phyloP scores from a whole-genome alignment of 2,797 vertebrate genomes.

The Fistularia tabacaria region DNA sequence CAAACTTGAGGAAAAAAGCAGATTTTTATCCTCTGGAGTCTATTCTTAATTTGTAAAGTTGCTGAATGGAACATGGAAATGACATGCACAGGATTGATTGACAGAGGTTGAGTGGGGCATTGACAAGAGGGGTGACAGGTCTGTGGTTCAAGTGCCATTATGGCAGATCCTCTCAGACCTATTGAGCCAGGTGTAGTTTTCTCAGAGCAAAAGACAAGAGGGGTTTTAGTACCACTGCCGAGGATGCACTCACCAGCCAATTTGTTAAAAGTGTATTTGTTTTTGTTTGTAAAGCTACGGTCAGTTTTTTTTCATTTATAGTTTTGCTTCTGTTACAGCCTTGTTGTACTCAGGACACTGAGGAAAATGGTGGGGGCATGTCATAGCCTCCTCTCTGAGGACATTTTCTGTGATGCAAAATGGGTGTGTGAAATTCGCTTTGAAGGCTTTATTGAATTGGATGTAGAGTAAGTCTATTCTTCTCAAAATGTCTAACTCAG shows the following conservation, averaged over 20 bases:
- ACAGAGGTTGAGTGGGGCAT: conserved; percentile 21
- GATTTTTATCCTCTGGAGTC: conserved; percentile 39
- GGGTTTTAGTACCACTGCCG: conserved; percentile 16
- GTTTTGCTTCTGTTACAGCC: neutral
- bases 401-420: conserved; percentile 69
- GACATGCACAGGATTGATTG: too few species aligned
- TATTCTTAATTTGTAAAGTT: neutral
- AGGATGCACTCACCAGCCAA: neutral
- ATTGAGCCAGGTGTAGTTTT: conserved; percentile 8
- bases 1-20: conserved; percentile 61
- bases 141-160: conserved; percentile 43
- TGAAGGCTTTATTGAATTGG: conserved; percentile 63
- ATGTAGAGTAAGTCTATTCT: conserved; percentile 58
- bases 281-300: conserved; percentile 18
- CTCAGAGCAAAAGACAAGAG: conserved; percentile 13
- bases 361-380: conserved; percentile 61
- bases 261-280: conserved; percentile 30
- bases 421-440: conserved; percentile 68
- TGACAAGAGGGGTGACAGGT: conserved; percentile 48
- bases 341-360: conserved; percentile 58
- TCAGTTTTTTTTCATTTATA: conserved; percentile 33
- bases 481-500: conserved; percentile 63
- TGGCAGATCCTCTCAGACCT: conserved; percentile 34
- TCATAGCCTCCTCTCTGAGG: conserved; percentile 45
- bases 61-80: too few species aligned